A percentile compares a stretch with the other conserved stretches of the same genome.
These are phyloP conservation scores for Apostichopus japonicus DNA, from an alignment of 35 echinoderm and acorn worm genomes.

Conservation along the genomic window DNA sequence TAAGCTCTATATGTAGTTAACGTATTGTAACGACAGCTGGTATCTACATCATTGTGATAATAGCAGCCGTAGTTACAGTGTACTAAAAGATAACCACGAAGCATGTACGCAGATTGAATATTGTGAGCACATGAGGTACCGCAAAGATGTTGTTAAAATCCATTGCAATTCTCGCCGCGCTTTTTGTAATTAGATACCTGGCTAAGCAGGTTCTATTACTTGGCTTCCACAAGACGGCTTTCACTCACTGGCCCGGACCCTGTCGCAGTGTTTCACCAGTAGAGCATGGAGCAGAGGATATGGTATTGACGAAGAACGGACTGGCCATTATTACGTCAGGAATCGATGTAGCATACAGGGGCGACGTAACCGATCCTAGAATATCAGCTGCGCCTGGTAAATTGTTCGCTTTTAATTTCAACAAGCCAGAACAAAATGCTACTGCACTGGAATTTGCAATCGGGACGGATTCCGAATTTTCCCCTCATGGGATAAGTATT, in stretches of 20 bases:
- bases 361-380: constrained; percentile 27
- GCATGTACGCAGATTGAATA: not conserved
- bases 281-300: constrained; percentile 40
- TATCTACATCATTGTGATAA: no score
- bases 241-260: constrained; percentile 23
- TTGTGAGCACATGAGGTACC: not conserved
- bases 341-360: not conserved
- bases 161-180: not conserved
- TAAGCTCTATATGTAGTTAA: no score
- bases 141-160: constrained; percentile 13
- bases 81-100: no score
- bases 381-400: constrained; percentile 24
- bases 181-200: not conserved
- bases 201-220: not conserved
- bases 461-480: not conserved
- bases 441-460: not conserved
- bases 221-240: constrained; percentile 29
- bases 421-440: constrained; percentile 29
- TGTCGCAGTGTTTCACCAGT: constrained; percentile 29
- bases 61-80: no score
- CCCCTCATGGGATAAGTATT: constrained; percentile 37
- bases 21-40: no score
- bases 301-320: constrained; percentile 37
- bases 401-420: constrained; percentile 22
- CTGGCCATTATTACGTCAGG: constrained; percentile 30